phyloP scores from a whole-genome alignment of 2,797 vertebrate species.

The Takifugu ocellatus region DNA sequence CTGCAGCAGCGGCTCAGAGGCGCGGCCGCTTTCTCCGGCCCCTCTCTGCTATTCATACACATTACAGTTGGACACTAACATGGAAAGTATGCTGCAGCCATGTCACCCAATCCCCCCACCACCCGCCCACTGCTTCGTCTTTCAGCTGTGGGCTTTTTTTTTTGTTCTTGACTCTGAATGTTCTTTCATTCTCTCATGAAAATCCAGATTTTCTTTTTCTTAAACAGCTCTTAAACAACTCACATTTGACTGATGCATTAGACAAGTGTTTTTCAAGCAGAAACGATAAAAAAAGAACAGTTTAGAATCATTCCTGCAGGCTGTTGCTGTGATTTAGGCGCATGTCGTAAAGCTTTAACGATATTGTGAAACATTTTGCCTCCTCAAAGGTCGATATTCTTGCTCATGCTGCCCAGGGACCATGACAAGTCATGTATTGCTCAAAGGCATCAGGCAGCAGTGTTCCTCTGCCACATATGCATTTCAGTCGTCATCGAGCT shows the following conservation, averaged over 20 bases:
- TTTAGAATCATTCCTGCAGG: not conserved
- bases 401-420: not conserved
- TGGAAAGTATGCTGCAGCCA: constrained; percentile 53
- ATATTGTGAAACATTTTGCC: not conserved
- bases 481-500: not conserved
- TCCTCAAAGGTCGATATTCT: not conserved
- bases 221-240: not conserved
- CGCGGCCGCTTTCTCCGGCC: too few species aligned
- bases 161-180: constrained; percentile 2
- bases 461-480: constrained; percentile 49
- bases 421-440: constrained; percentile 4
- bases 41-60: constrained; percentile 6
- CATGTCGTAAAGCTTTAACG: constrained; percentile 1
- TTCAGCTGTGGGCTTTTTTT: not conserved
- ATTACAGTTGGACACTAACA: constrained; percentile 39
- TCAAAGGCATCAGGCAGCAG: constrained; percentile 6
- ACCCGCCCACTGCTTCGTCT: constrained; percentile 1
- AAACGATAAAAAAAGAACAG: too few species aligned
- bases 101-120: not conserved
- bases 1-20: too few species aligned
- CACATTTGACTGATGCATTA: too few species aligned
- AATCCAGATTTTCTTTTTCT: not conserved
- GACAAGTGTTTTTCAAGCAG: too few species aligned
- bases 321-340: not conserved
- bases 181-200: not conserved